Evolutionary conservation across 2,113 vertebrate species (phyloP), one percentile per base, ranked within the genome.

Genomic region (Pardalotus punctatus): DNA sequence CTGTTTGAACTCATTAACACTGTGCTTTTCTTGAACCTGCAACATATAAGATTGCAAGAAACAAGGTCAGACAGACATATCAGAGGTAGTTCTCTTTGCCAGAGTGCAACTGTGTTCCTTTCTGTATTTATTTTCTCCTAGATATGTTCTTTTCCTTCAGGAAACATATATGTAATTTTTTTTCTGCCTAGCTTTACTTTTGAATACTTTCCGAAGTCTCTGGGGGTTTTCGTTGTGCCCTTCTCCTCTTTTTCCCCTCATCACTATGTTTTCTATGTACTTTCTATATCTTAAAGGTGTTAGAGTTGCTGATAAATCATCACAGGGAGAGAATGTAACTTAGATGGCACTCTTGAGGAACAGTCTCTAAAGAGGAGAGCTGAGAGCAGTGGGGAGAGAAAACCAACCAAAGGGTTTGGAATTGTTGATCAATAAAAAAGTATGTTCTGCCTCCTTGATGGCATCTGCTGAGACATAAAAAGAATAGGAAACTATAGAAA

Each of bases 251-350:
- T 64, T 71, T 81, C 18, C 43, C 94, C 22, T 38, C 35, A 51
- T 81, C 83, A 81, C 16, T 81, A 57, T 66, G 43, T 93, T 93
- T 86, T 81, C 38, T 71, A 6, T 48, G 21, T 84, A 43, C 9
- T 23, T 6, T 42, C 35, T 70, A 5, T 35, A 40, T 56, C 40
- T 31, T 70, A 78, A 78, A 58, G 5, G 6, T 81, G 56, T 83
- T 82, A 65, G 45, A 88, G 25, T 7, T 66, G 23, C 73, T 93
- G 69, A 81, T 87, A 95, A 93, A 95, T 95, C 81, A 74, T 64
- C 1, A 1, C 47, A 60, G 27, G 43, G 64, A 60, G 64, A 67
- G 66, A 80, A 47, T 33, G 25, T 11, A 67, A 43, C 38, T 62
- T 69, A 45, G 58, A 88, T 33, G 42, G 54, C 54, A 80, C 91